phyloP scores from a whole-genome alignment of 2,888 invertebrate species.

The Chalcis sispes region DNA sequence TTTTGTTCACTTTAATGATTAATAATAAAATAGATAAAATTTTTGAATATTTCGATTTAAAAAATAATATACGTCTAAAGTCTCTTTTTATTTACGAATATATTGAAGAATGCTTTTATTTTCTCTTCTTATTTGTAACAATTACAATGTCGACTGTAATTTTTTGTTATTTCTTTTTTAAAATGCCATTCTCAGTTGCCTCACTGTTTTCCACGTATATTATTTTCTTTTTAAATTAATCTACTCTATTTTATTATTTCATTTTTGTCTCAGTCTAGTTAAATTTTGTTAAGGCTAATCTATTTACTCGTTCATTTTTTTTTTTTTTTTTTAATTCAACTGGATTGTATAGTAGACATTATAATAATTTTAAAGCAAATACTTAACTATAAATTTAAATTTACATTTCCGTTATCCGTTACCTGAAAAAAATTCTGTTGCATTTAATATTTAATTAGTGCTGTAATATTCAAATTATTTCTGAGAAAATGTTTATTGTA shows the following conservation, averaged over 20 bases:
- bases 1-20: too few species aligned
- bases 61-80: background rate
- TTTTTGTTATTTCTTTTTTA: conserved; percentile 11
- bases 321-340: background rate
- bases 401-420: too few species aligned
- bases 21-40: too few species aligned
- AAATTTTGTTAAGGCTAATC: too few species aligned
- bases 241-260: background rate
- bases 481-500: too few species aligned
- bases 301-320: background rate
- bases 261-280: background rate
- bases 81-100: background rate
- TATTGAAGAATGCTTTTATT: background rate
- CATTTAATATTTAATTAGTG: too few species aligned
- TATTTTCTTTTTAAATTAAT: conserved; percentile 15
- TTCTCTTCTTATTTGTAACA: background rate
- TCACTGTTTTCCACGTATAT: background rate
- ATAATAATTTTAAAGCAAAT: too few species aligned
- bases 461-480: too few species aligned
- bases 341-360: too few species aligned
- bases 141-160: background rate
- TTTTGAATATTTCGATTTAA: too few species aligned
- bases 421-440: too few species aligned
- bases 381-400: too few species aligned
- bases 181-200: conserved; percentile 3